Percentiles rank a stretch among this genome's conserved stretches.
Evolutionary conservation across 2,797 vertebrate species (phyloP).

Genomic region (Acanthopagrus latus): DNA sequence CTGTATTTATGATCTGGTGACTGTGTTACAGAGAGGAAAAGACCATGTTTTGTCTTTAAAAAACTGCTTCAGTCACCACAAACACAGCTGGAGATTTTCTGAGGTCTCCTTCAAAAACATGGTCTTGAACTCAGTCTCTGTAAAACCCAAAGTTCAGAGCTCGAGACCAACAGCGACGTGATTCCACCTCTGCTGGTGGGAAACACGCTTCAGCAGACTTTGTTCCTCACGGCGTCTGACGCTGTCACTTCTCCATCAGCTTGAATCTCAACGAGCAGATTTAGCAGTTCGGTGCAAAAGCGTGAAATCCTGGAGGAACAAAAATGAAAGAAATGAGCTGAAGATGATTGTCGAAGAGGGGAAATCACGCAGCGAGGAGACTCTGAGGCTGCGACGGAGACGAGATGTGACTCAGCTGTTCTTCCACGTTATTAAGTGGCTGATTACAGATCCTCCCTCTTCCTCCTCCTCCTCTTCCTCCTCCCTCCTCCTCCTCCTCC

Average conservation of each 20-base stretch:
- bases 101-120: no score
- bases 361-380: neutral
- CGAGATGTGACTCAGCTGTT: constrained; percentile 51
- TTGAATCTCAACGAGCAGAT: neutral
- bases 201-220: neutral
- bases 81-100: no score
- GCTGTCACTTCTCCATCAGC: neutral
- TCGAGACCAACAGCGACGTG: neutral
- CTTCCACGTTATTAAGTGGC: constrained; percentile 16
- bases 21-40: no score
- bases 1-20: no score
- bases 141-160: neutral
- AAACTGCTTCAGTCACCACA: no score
- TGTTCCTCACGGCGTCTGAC: neutral
- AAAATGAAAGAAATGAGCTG: neutral
- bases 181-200: neutral
- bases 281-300: neutral
- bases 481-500: no score
- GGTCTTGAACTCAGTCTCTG: no score
- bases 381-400: constrained; percentile 12
- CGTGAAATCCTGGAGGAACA: neutral
- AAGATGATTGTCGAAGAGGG: constrained; percentile 9
- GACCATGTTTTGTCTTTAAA: no score
- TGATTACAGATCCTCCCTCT: constrained; percentile 1
- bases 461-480: no score